Conservation (phyloP, 2,888 invertebrate species). For the Carcina quercana region DNA sequence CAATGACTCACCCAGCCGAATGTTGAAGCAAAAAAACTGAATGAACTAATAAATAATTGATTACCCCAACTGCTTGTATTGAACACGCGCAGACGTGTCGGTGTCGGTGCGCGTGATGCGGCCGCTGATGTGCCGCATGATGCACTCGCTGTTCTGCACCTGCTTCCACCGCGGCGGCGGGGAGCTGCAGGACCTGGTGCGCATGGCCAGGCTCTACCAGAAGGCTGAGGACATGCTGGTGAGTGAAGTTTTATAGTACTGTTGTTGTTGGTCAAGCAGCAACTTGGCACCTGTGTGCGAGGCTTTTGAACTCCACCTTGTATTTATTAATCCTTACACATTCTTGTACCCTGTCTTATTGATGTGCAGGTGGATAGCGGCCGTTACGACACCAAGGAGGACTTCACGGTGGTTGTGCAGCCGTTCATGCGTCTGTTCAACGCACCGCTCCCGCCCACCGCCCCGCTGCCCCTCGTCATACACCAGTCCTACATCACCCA, state of each 20-base stretch:
- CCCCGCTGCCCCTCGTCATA: constrained; percentile 71
- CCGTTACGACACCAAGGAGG: constrained; percentile 77
- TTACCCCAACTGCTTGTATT: no score
- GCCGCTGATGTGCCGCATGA: constrained; percentile 78
- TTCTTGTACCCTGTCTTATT: no score
- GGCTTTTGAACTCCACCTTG: no score
- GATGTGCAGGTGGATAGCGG: constrained; percentile 77
- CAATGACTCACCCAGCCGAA: no score
- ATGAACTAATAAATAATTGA: no score
- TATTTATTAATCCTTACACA: no score
- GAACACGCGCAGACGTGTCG: constrained; percentile 82
- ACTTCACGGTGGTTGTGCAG: constrained; percentile 83
- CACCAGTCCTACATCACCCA: constrained; percentile 82
- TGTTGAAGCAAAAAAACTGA: no score
- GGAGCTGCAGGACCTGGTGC: constrained; percentile 74
- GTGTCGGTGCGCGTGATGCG: constrained; percentile 78
- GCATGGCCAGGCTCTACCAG: constrained; percentile 78
- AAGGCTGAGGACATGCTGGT: constrained; percentile 78
- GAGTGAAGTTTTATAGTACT: constrained; percentile 28
- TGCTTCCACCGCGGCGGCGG: constrained; percentile 79
- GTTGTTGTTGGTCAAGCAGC: no score
- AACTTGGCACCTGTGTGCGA: no score
- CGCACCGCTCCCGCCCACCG: constrained; percentile 51
- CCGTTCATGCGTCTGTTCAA: constrained; percentile 83
- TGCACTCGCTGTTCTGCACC: constrained; percentile 82